A percentile compares a stretch with the other conserved stretches of the same genome.
Evolutionary conservation across 2,797 vertebrate species (phyloP).

Genomic region (Fratercula arctica): DNA sequence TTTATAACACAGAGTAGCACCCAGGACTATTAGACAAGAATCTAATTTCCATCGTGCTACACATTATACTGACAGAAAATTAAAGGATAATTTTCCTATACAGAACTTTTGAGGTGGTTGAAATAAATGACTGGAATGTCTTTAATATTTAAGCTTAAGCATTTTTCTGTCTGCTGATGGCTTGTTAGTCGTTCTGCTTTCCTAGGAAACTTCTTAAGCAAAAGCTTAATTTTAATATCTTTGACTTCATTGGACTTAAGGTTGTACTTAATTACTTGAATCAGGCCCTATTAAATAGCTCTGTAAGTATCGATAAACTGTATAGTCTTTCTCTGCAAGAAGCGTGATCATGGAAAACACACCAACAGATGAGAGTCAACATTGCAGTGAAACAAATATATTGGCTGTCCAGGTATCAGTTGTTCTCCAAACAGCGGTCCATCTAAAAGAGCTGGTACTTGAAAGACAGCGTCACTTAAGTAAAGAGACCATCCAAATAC

Average conservation of each 20-base stretch:
- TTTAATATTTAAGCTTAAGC: background rate
- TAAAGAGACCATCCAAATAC: slow-evolving; percentile 50
- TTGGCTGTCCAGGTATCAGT: slow-evolving; percentile 25
- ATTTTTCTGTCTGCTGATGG: background rate
- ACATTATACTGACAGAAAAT: background rate
- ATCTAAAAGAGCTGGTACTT: slow-evolving; percentile 4
- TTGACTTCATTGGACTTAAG: background rate
- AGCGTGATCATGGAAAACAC: slow-evolving; percentile 20
- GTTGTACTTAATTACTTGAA: background rate
- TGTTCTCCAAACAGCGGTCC: slow-evolving; percentile 36
- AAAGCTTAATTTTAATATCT: background rate
- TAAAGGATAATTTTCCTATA: background rate
- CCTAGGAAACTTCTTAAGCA: background rate
- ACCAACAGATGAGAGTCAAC: slow-evolving; percentile 46
- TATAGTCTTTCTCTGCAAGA: slow-evolving; percentile 46
- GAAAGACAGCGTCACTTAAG: slow-evolving; percentile 51
- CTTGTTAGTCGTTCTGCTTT: background rate
- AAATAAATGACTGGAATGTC: background rate
- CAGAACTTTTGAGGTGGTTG: background rate
- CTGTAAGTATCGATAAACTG: slow-evolving; percentile 22
- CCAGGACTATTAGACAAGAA: background rate
- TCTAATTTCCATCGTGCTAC: background rate
- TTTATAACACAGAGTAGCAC: background rate
- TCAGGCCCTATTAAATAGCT: background rate
- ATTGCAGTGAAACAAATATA: slow-evolving; percentile 32